phyloP scores from a whole-genome alignment of 1,140 invertebrate genomes.

The Hycleus cichorii region DNA sequence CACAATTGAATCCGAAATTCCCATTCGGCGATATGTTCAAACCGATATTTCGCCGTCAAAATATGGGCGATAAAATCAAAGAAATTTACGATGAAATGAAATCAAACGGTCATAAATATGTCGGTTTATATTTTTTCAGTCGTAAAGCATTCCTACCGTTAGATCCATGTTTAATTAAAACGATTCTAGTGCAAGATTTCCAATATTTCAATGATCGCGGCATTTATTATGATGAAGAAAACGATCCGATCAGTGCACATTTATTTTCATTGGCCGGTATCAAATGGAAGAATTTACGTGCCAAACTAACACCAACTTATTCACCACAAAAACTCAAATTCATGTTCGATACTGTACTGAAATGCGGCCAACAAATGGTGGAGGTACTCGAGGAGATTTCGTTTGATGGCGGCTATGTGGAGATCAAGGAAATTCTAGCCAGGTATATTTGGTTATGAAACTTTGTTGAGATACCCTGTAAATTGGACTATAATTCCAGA shows the following conservation, averaged over 20 bases:
- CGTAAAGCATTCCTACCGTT: slow-evolving; percentile 44
- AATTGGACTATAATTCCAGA: slow-evolving; percentile 32
- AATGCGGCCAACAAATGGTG: slow-evolving; percentile 32
- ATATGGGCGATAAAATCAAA: slow-evolving; percentile 34
- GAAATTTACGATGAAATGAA: slow-evolving; percentile 29
- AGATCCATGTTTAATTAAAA: slow-evolving; percentile 53
- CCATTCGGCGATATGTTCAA: slow-evolving; percentile 37
- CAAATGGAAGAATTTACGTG: slow-evolving; percentile 47
- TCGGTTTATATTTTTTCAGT: slow-evolving; percentile 45
- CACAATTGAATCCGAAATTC: slow-evolving; percentile 34
- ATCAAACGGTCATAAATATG: slow-evolving; percentile 26
- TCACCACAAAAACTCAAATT: slow-evolving; percentile 44
- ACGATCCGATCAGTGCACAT: slow-evolving; percentile 47
- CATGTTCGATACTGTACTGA: slow-evolving; percentile 39
- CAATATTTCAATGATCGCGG: slow-evolving; percentile 46
- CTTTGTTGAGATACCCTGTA: too few species aligned
- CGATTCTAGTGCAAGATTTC: slow-evolving; percentile 48
- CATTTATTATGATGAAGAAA: slow-evolving; percentile 42
- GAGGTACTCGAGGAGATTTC: slow-evolving; percentile 22
- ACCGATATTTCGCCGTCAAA: slow-evolving; percentile 32
- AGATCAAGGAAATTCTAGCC: slow-evolving; percentile 38
- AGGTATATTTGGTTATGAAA: too few species aligned
- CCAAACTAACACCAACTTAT: slow-evolving; percentile 47
- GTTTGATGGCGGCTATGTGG: slow-evolving; percentile 19
- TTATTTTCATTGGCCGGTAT: slow-evolving; percentile 47